These are phyloP conservation scores for Eupithecia subumbrata DNA, from an alignment of 2,888 invertebrate genomes.

Conservation along the genomic window DNA sequence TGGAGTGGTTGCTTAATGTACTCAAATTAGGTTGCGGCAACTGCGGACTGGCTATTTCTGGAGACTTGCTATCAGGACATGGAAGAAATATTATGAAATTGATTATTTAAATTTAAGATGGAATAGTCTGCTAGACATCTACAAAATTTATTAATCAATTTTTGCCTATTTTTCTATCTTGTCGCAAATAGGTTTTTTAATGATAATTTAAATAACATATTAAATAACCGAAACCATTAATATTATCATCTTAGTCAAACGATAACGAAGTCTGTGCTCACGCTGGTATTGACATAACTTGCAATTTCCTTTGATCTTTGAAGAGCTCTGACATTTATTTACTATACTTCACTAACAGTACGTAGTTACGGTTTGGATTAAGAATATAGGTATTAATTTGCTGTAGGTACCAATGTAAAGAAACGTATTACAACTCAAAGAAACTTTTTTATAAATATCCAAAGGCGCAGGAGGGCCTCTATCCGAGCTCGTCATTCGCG, in stretches of 20 bases:
- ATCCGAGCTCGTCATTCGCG: no score
- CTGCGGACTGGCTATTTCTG: no score
- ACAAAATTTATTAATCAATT: no score
- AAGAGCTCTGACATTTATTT: constrained; percentile 39
- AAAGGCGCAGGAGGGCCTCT: no score
- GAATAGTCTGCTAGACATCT: no score
- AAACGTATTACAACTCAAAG: no score
- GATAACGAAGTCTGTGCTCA: neutral
- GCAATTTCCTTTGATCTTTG: constrained; percentile 30
- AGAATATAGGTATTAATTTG: no score
- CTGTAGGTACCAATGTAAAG: no score
- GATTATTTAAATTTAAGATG: no score
- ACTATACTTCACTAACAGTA: constrained; percentile 38
- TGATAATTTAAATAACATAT: neutral
- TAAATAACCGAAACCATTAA: neutral
- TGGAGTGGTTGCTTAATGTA: neutral
- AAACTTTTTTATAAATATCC: no score
- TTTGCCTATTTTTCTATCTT: neutral
- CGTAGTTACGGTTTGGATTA: no score
- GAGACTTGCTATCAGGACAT: neutral
- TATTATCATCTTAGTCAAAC: neutral
- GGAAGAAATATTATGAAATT: neutral
- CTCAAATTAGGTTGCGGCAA: neutral
- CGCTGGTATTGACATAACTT: constrained; percentile 23
- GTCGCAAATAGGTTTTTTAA: neutral